phyloP scores from a whole-genome alignment of 2,888 invertebrate species.

The Cotesia congregata region DNA sequence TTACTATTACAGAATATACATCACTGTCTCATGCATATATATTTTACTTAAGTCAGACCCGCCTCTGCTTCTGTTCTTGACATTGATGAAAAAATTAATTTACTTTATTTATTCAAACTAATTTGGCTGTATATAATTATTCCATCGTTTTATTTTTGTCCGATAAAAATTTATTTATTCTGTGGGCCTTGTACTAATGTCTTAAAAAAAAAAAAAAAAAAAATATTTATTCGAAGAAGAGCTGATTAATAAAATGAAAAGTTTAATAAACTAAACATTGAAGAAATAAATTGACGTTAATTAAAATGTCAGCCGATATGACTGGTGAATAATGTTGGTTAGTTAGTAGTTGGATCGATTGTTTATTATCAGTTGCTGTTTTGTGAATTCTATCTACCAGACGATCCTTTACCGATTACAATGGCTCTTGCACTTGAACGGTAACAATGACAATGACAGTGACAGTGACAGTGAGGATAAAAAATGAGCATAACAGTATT shows the following conservation, averaged over 20 bases:
- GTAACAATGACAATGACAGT: background rate
- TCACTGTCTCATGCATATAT: constrained; percentile 4
- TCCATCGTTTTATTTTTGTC: too few relatives aligned
- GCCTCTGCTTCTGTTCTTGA: constrained; percentile 29
- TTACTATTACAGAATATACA: constrained; percentile 24
- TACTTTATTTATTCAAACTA: too few relatives aligned
- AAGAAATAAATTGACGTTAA: background rate
- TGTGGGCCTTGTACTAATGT: too few relatives aligned
- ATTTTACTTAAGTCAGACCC: background rate
- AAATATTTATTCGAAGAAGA: background rate
- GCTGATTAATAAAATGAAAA: background rate
- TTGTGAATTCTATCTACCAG: constrained; percentile 9
- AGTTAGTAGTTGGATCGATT: background rate
- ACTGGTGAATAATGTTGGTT: background rate
- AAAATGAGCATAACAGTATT: background rate
- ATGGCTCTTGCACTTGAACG: constrained; percentile 5
- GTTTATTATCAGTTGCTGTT: constrained; percentile 7
- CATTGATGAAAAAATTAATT: constrained; percentile 31
- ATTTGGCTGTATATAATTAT: too few relatives aligned
- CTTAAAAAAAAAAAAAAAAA: background rate
- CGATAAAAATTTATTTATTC: too few relatives aligned
- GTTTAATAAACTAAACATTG: background rate
- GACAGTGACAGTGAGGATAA: background rate
- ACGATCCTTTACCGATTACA: constrained; percentile 9
- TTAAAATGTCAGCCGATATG: constrained; percentile 6